phyloP scores from a whole-genome alignment of 2,888 invertebrate genomes.

The Nipponacmea schrenckii region DNA sequence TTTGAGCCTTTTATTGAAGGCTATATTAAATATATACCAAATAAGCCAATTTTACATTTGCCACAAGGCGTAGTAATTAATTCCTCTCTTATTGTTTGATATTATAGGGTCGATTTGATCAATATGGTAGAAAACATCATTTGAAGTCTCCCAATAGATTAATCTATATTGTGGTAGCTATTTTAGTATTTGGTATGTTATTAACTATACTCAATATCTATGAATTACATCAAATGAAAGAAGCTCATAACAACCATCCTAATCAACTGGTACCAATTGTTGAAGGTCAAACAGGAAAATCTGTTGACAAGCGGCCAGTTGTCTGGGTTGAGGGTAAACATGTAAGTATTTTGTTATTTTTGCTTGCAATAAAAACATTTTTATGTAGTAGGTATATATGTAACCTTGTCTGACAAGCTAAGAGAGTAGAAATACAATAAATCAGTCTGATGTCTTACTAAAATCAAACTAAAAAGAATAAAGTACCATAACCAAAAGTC shows the following conservation, averaged over 20 bases:
- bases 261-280: constrained; percentile 25
- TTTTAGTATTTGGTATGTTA: constrained; percentile 52
- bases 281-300: constrained; percentile 36
- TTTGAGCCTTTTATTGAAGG: too few species aligned
- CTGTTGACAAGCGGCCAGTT: constrained; percentile 33
- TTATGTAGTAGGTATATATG: constrained; percentile 5
- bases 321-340: constrained; percentile 52
- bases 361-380: not conserved
- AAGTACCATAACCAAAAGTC: too few species aligned
- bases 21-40: too few species aligned
- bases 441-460: too few species aligned
- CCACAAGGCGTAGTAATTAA: not conserved
- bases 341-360: constrained; percentile 30
- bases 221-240: constrained; percentile 57
- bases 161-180: constrained; percentile 39
- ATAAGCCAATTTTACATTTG: not conserved
- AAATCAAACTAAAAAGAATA: too few species aligned
- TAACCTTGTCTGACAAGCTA: not conserved
- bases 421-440: too few species aligned
- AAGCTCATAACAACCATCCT: constrained; percentile 43
- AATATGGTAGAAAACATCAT: constrained; percentile 11
- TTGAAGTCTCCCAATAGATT: constrained; percentile 28
- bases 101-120: not conserved
- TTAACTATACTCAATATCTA: constrained; percentile 60
- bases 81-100: not conserved